Base-by-base conservation (phyloP, 2,888 invertebrate species). In the Eristalis tenax region DNA sequence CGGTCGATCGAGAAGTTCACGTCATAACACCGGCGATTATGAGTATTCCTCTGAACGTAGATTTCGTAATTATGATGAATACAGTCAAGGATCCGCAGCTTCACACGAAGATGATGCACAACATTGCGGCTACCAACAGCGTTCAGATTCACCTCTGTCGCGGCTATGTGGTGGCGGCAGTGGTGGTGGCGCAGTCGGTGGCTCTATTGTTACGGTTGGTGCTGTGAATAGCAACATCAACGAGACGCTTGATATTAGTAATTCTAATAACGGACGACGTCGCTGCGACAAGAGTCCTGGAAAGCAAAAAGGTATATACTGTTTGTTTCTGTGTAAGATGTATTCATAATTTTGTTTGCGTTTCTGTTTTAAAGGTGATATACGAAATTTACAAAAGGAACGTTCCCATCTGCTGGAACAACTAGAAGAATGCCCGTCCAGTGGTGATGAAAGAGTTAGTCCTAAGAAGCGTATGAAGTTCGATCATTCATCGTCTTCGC, bases 41-140 rank as follows among this genome's bases (percentile, higher is more conserved):
- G 92, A 92, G 23, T 91, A 91, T 79, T 91, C 91, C 83, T 88
- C 90, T 69, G 86, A 85, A 38, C 92, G 94, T 18, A 93, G 95
- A 89, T 94, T 94, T 92, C 95, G 95, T 81, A 95, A 94, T 91
- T 95, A 95, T 91, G 96, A 96, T 90, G 95, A 97, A 93, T 96
- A 96, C 94, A 94, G 96, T 93, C 95, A 95, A 93, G 94, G 96
- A 90, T 95, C 95, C 84, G 94, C 94, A 32, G 95, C 95, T 4
- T 95, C 95, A 35, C 95, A 95, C 90, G 96, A 96, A 88, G 96
- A 97, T 80, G 92, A 92, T 77, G 86, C 85, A 35, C 76, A 61
- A 64, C 88, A 79, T 83, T 89, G 82, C 64, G 71, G 88, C 56
- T 88, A 77, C 83, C 38, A 75, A 70, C 86, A 50, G 80, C 83